Evolutionary conservation across 2,113 vertebrate genomes (phyloP), one percentile per base, ranked within the genome.

Genomic region (Vireo altiloquus): DNA sequence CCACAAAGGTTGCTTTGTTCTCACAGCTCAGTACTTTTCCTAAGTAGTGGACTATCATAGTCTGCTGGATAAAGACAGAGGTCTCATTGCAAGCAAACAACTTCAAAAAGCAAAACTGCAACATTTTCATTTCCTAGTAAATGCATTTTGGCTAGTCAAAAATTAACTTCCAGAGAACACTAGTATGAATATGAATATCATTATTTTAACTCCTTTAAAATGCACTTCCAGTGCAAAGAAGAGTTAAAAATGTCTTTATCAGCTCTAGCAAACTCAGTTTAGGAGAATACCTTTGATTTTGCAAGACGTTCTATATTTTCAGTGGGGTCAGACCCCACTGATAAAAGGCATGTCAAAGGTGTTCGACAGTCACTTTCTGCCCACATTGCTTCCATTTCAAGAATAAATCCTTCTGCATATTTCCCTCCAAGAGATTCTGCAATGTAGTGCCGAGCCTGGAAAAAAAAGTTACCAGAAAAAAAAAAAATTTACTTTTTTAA

Each of bases 261-360:
- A 63, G 22, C 33, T 90, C 22, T 63, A 90, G 54, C 4, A 80
- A 82, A 49, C 9, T 63, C 33, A 61, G 15, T 42, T 72, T 64
- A 53, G 7, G 35, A 78, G 11, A 8, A 33, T 97, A 98, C 98
- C 98, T 98, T 98, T 63, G 86, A 97, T 95, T 98, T 98, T 91
- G 98, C 98, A 37, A 99, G 97, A 42, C 95, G 94, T 96, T 98
- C 98, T 56, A 98, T 98, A 89, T 98, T 98, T 95, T 99, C 98
- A 3, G 98, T 98, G 25, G 98, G 98, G 88, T 99, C 98, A 8
- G 98, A 98, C 3, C 98, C 98, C 98, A 98, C 96, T 3, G 98
- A 98, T 50, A 99, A 97, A 90, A 99, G 97, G 60, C 98, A 99
- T 2, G 98, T 97, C 94, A 99, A 89, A 20, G 98, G 98, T 6